Base-by-base conservation (phyloP, 2,797 vertebrate genomes). In the Darevskia mixta region DNA sequence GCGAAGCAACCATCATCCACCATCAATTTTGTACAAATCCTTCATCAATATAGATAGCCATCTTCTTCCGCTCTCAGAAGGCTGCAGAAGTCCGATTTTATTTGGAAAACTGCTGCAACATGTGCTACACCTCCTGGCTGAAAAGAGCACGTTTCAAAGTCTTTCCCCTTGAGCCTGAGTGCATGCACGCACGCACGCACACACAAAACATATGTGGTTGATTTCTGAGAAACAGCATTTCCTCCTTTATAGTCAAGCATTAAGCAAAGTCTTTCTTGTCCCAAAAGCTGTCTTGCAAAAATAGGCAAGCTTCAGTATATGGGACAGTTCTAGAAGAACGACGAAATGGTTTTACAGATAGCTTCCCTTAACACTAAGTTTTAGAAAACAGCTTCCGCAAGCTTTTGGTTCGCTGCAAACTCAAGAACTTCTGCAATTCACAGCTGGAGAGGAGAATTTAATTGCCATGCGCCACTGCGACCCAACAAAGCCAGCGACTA, bases 61-160 rank as follows among this genome's bases (percentile, higher is more conserved):
- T 80, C 8, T 20, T 43, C 25, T 61, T 18, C 69, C 58, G 9
- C 11, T 20, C n/a, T 32, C 27, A 20, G 2, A 75, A 84, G 69
- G 45, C 38, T 77, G 77, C 69, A 35, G 58, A 27, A 35, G 92
- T 89, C 87, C 79, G 92, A 91, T 92, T 90, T 91, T 88, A 89
- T 45, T 58, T 86, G 29, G 43, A 78, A 58, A 82, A 86, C 75
- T 83, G 18, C 45, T 92, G 88, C 90, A 91, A 84, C 87, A 90
- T 79, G 80, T 61, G 89, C 72, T 84, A 92, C 88, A 92, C 83
- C 41, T 45, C 82, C 86, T 89, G 85, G 61, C 93, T 90, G 79
- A 58, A 71, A 87, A 87, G 88, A 87, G 91, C 23, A 84, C 2
- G 1, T 66, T 90, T 89, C 55, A 78, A 93, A 90, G 67, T 38